phyloP scores from a whole-genome alignment of 2,888 invertebrate species.

The Chrysopilus asiliformis region DNA sequence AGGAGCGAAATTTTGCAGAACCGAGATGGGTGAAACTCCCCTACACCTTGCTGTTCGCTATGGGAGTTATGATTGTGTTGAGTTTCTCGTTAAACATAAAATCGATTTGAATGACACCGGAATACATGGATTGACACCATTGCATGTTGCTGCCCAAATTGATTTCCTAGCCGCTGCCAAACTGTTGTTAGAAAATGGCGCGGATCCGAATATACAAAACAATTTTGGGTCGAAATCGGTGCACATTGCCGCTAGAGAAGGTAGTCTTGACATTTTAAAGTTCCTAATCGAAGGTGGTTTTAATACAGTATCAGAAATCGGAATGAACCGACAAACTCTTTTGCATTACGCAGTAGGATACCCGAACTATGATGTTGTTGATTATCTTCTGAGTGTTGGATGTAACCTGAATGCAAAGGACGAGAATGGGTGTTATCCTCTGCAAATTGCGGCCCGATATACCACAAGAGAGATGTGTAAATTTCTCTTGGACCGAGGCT shows the following conservation, averaged over 20 bases:
- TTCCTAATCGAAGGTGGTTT: not conserved
- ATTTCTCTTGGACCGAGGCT: no score
- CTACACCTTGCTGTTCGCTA: not conserved
- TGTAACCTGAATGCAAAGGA: no score
- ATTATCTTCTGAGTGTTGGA: no score
- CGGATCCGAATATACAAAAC: not conserved
- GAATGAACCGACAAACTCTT: not conserved
- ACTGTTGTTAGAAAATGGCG: not conserved
- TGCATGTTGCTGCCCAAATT: not conserved
- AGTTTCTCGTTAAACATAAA: not conserved
- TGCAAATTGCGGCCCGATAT: no score
- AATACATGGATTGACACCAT: not conserved
- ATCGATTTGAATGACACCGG: not conserved
- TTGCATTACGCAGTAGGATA: not conserved
- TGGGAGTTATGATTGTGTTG: not conserved
- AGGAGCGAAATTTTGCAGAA: no score
- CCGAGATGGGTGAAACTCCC: not conserved
- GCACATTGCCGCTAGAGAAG: not conserved
- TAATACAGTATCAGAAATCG: not conserved
- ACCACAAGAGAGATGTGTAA: no score
- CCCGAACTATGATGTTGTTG: no score
- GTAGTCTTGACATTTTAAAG: not conserved
- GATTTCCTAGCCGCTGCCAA: not conserved
- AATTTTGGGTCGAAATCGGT: not conserved
- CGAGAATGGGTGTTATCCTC: no score